Conservation (phyloP, 2,888 invertebrate species). For the Pristionchus japonicus region DNA sequence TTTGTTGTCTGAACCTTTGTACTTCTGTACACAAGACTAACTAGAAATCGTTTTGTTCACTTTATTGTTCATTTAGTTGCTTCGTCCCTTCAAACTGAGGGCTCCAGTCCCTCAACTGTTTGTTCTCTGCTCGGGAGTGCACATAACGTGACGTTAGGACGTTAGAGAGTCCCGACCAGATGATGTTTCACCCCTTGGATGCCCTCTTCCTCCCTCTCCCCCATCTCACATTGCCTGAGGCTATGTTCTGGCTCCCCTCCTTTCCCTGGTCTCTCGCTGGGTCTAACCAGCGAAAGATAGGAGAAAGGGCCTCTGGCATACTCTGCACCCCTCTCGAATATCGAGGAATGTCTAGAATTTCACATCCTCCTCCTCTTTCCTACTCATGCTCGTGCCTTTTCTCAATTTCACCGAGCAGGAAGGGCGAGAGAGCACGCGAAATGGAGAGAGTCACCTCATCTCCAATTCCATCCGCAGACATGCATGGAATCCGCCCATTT, state of each 20-base stretch:
- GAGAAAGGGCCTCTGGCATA: too few relatives aligned
- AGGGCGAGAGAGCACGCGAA: not conserved
- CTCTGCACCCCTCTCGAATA: not conserved
- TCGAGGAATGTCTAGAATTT: constrained; percentile 1
- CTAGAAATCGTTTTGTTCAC: too few relatives aligned
- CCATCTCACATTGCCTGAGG: not conserved
- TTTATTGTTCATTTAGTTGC: not conserved
- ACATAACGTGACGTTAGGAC: not conserved
- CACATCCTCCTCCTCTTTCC: not conserved
- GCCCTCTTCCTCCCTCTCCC: not conserved
- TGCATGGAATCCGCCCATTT: not conserved
- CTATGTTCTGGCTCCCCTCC: not conserved
- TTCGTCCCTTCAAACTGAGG: not conserved
- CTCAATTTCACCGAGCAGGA: not conserved
- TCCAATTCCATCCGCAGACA: not conserved
- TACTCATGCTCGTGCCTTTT: not conserved
- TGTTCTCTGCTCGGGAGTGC: not conserved
- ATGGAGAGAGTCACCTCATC: not conserved
- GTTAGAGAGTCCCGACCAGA: too few relatives aligned
- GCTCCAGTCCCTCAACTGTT: not conserved
- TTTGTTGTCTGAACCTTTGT: too few relatives aligned
- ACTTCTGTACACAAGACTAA: too few relatives aligned
- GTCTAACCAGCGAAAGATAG: not conserved
- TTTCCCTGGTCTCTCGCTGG: not conserved
- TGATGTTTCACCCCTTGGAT: not conserved